Conservation (phyloP, 2,888 invertebrate species). For the Athrips mouffetella region DNA sequence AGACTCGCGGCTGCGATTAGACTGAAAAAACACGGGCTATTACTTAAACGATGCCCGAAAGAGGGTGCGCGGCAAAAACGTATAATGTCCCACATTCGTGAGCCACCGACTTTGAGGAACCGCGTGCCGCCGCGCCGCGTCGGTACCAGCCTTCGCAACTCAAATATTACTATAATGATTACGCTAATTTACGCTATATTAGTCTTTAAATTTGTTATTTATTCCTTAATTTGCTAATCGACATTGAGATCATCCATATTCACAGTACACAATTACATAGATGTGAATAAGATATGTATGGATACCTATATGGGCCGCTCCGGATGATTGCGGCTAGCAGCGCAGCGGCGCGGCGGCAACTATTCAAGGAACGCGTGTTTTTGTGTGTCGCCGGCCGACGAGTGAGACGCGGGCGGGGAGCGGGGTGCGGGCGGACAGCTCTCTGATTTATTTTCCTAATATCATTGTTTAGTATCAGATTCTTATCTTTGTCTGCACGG, state of each 20-base stretch:
- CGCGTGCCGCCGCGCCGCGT: constrained; percentile 27
- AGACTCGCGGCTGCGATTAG: constrained; percentile 41
- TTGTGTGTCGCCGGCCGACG: not conserved
- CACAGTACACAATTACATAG: too few species aligned
- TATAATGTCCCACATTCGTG: constrained; percentile 39
- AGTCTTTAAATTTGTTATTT: too few species aligned
- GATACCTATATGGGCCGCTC: too few species aligned
- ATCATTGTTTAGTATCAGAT: constrained; percentile 2
- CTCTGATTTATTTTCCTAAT: not conserved
- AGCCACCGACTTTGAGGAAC: constrained; percentile 35
- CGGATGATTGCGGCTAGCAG: too few species aligned
- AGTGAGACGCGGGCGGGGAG: not conserved
- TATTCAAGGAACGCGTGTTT: not conserved
- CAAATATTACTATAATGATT: too few species aligned
- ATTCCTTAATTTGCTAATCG: too few species aligned
- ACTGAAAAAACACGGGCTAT: constrained; percentile 52
- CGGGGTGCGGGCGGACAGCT: constrained; percentile 14
- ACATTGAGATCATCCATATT: too few species aligned
- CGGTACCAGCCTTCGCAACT: constrained; percentile 23
- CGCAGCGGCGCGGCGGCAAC: not conserved
- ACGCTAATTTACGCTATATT: too few species aligned
- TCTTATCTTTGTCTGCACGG: not conserved
- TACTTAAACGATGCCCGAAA: constrained; percentile 55
- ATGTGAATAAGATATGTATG: too few species aligned
- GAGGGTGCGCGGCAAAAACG: constrained; percentile 55